Evolutionary conservation across 2,113 vertebrate species (phyloP).

Genomic region (Ptilonorhynchus violaceus): DNA sequence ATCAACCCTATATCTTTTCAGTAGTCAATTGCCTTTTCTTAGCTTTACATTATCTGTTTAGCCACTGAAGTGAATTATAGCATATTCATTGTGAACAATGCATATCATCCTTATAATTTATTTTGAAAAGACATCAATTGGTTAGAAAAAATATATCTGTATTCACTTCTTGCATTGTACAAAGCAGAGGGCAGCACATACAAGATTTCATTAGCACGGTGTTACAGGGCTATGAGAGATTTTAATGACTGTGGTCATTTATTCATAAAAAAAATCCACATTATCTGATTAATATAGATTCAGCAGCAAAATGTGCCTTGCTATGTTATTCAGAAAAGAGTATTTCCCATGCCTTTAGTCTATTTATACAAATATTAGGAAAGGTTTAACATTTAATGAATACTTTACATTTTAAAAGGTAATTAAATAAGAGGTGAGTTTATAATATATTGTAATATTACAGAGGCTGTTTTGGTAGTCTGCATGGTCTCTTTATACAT

Average conservation of each 20-base stretch:
- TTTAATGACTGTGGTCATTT: slow-evolving; percentile 52
- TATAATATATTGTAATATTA: neutral
- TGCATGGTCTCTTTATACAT: neutral
- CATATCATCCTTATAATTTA: slow-evolving; percentile 66
- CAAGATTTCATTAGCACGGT: slow-evolving; percentile 39
- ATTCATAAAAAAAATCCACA: slow-evolving; percentile 38
- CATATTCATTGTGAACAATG: slow-evolving; percentile 73
- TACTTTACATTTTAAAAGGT: slow-evolving; percentile 43
- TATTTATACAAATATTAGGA: slow-evolving; percentile 1
- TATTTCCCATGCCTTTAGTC: neutral
- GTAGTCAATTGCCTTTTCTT: slow-evolving; percentile 65
- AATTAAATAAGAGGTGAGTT: slow-evolving; percentile 6
- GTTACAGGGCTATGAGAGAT: slow-evolving; percentile 38
- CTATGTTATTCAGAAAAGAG: slow-evolving; percentile 5
- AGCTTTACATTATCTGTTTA: slow-evolving; percentile 72
- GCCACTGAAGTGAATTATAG: slow-evolving; percentile 72
- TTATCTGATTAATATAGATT: slow-evolving; percentile 38
- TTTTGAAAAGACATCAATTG: slow-evolving; percentile 62
- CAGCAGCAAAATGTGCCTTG: neutral
- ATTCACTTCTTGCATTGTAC: slow-evolving; percentile 44
- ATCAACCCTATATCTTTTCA: slow-evolving; percentile 57
- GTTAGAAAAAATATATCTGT: slow-evolving; percentile 34
- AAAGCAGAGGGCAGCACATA: slow-evolving; percentile 41
- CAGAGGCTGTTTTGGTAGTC: neutral
- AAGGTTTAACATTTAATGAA: slow-evolving; percentile 29